Base-by-base conservation (phyloP, 1,140 invertebrate species). In the Galleria mellonella region DNA sequence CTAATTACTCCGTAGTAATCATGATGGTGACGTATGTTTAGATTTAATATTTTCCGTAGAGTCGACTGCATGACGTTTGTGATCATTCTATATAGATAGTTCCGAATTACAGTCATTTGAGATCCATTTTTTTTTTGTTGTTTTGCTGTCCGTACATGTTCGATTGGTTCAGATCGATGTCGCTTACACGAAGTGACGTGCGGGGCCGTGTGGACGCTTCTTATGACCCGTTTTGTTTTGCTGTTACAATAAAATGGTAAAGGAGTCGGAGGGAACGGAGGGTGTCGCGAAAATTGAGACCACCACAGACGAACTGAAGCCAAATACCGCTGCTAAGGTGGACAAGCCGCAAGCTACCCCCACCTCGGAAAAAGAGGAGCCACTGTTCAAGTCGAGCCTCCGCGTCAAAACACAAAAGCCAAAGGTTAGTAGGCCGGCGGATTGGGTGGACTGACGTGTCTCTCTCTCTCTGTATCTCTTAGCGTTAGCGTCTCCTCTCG, bases 351-450 rank as follows among this genome's bases (percentile, higher is more conserved):
- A 57, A 44, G 48, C 60, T 4, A 11, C 69, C 13, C 66, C 65
- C 14, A 38, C 62, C n/a, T 59, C 70, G 10, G 66, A 85, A 36
- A 82, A 77, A 51, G 85, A 87, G 61, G 81, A 86, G 63, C 85
- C 85, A 37, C 72, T 87, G 45, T 86, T 67, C 73, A 83, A 86
- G 63, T 86, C 83, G 43, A 86, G 82, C 47, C 81, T 87, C n/a
- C 82, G 78, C 33, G 47, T 75, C 37, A 81, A 73, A 62, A 74
- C 71, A 44, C 40, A 55, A 7, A 83, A 76, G 56, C 55, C 62
- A 43, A 87, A 87, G 85, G 85, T 87, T 59, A 87, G 85, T 86
- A 67, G 49, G 42, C 41, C 12, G 33, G 42, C 45, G 38, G 46
- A 29, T 42, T 52, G 17, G 51, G 57, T 52, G 63, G 45, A 23